Conservation (phyloP, 2,888 invertebrate genomes). For the Pyrochroa serraticornis region DNA sequence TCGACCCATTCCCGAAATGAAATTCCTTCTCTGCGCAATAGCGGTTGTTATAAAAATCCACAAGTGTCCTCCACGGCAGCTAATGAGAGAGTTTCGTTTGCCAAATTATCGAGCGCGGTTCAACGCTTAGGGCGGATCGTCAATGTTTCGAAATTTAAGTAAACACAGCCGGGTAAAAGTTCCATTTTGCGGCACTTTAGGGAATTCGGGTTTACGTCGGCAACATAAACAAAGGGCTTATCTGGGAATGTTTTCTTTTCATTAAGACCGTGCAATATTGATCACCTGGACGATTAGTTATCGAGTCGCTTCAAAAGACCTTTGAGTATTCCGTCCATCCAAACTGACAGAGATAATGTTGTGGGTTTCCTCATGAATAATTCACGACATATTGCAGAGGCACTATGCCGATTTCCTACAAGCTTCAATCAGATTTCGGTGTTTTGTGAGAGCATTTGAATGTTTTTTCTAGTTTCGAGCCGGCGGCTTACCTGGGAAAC, state of each 20-base stretch:
- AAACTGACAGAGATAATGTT: slow-evolving; percentile 43
- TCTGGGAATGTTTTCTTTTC: slow-evolving; percentile 32
- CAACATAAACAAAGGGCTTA: slow-evolving; percentile 22
- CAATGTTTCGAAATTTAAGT: slow-evolving; percentile 19
- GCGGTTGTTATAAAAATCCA: too few species aligned
- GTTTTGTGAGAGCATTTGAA: slow-evolving; percentile 20
- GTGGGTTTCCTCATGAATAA: slow-evolving; percentile 46
- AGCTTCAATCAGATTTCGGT: slow-evolving; percentile 23
- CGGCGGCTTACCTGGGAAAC: neutral
- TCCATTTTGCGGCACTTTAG: slow-evolving; percentile 20
- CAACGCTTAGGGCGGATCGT: neutral
- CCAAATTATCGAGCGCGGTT: too few species aligned
- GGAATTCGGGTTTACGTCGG: slow-evolving; percentile 13
- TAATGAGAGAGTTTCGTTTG: too few species aligned
- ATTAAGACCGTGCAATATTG: slow-evolving; percentile 32
- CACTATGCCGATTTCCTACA: slow-evolving; percentile 20
- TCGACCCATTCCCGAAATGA: neutral
- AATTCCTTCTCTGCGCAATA: neutral
- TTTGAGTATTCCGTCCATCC: slow-evolving; percentile 9
- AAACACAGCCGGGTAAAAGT: slow-evolving; percentile 17
- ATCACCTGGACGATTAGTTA: slow-evolving; percentile 28
- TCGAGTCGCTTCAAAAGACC: slow-evolving; percentile 15
- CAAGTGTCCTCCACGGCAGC: too few species aligned
- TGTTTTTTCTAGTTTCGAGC: slow-evolving; percentile 18
- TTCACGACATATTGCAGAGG: slow-evolving; percentile 38